Evolutionary conservation across 2,797 vertebrate genomes (phyloP).

Genomic region (Syngnathus rostellatus): DNA sequence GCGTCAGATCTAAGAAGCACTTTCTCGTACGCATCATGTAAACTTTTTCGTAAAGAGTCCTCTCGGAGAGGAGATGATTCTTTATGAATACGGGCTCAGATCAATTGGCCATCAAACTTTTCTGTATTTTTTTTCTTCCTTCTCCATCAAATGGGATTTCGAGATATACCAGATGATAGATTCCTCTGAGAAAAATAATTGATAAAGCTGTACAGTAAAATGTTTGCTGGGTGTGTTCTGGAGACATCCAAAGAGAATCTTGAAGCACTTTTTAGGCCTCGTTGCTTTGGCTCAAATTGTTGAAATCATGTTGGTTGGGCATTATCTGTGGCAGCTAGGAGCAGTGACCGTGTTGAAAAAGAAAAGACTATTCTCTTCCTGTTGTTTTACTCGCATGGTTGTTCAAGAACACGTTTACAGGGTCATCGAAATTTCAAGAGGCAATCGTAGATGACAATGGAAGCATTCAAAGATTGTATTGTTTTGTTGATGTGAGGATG

Average conservation of each 20-base stretch:
- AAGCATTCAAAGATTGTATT: conserved; percentile 49
- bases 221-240: conserved; percentile 65
- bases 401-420: conserved; percentile 43
- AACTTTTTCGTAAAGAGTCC: conserved; percentile 17
- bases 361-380: conserved; percentile 44
- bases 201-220: conserved; percentile 25
- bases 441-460: conserved; percentile 63
- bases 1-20: conserved; percentile 67
- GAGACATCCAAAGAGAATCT: conserved; percentile 77
- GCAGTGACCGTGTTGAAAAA: conserved; percentile 47
- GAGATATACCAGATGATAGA: conserved; percentile 61
- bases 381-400: conserved; percentile 29
- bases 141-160: conserved; percentile 64
- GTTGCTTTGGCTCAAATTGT: conserved; percentile 66
- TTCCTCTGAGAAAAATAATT: conserved; percentile 47
- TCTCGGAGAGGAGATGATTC: not conserved
- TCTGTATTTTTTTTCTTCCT: conserved; percentile 30
- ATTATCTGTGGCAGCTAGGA: conserved; percentile 70
- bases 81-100: conserved; percentile 19
- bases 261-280: conserved; percentile 89
- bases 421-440: conserved; percentile 50
- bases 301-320: conserved; percentile 57
- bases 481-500: conserved; percentile 19
- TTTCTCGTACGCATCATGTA: conserved; percentile 62
- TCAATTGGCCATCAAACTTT: conserved; percentile 51